Base-by-base conservation (phyloP, 1,140 invertebrate species). In the Brachionus calyciflorus region DNA sequence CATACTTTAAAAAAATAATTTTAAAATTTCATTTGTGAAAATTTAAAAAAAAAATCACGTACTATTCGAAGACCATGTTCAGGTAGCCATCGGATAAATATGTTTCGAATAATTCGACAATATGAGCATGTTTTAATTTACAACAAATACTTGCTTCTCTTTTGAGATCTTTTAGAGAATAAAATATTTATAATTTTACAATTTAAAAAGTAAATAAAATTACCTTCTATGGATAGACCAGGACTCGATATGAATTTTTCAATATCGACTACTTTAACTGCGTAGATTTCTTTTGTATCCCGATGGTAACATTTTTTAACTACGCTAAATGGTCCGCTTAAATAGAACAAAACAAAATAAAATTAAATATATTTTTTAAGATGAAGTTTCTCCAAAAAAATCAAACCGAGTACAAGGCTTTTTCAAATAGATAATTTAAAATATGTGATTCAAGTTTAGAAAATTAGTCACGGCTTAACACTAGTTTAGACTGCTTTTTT, bases 11-110 rank as follows among this genome's bases (percentile, higher is more conserved):
- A 80, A 19, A 9, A 30, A 21, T 21, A 53, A 41, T 46, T 26
- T 33, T 48, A 5, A 17, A 41, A 24, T 17, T n/a, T 19, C 9
- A 28, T 60, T 17, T 14, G 30, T 49, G 44, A 48, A 41, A n/a
- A 26, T 33, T 77, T 48, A 17, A 76, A 24, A 46, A 30, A 24
- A 57, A 68, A 41, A 33, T 48, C 3, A 41, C 33, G 49, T 89
- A 98, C 95, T 93, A 96, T 90, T 98, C 95, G 87, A 98, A 98
- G 78, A 98, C 93, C 95, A 98, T 97, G 83, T 97, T 98, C 2
- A 99, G 88, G 91, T 97, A 96, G 81, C 95, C 95, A 86, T 97
- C 94, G 7, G 94, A 96, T 77, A 93, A 96, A 88, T 98, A 98
- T 0, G 95, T 98, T 86, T 99, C 96, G 75, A 97, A 86, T 30